Conservation (phyloP, 2,888 invertebrate genomes). For the Drosophila subsilvestris region DNA sequence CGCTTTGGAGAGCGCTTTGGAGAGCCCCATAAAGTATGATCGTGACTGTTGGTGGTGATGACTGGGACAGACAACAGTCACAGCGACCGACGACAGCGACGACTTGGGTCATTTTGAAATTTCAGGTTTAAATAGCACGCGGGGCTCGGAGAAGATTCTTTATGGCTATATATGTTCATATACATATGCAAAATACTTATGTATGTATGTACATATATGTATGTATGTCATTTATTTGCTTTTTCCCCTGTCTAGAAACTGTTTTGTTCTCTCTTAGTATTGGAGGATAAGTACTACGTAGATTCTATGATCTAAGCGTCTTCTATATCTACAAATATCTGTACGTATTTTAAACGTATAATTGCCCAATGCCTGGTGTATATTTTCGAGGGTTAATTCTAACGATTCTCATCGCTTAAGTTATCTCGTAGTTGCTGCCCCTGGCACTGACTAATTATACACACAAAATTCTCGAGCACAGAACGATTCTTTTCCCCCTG, state of each 20-base stretch:
- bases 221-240: constrained; percentile 8
- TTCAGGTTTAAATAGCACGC: constrained; percentile 71
- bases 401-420: constrained; percentile 56
- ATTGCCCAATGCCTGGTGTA: constrained; percentile 27
- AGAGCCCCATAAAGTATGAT: background rate
- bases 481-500: constrained; percentile 5
- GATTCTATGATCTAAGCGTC: constrained; percentile 41
- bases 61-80: constrained; percentile 13
- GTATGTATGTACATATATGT: background rate
- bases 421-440: constrained; percentile 14
- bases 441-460: constrained; percentile 52
- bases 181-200: constrained; percentile 8
- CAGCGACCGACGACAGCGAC: constrained; percentile 25
- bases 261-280: constrained; percentile 24
- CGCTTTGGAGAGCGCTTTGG: background rate
- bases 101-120: constrained; percentile 57
- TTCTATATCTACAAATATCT: constrained; percentile 13
- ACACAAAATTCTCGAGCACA: background rate
- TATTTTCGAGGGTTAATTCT: constrained; percentile 73
- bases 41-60: constrained; percentile 9
- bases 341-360: constrained; percentile 27
- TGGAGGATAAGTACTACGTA: constrained; percentile 11
- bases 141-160: constrained; percentile 44
- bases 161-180: constrained; percentile 24
- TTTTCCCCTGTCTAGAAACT: constrained; percentile 13